Conservation (phyloP, 1,140 invertebrate genomes). For the Platyscapa corneri region DNA sequence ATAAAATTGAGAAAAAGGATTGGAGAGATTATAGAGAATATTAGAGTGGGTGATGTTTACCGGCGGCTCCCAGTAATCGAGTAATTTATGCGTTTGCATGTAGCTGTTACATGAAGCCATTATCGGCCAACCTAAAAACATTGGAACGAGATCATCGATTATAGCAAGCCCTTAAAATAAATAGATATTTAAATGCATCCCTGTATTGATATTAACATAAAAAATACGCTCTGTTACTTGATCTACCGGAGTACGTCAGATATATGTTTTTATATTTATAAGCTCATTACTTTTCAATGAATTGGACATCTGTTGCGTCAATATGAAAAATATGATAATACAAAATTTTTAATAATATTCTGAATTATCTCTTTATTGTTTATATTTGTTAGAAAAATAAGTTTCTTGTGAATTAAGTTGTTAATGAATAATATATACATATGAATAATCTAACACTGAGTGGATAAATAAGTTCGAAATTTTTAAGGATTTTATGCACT, state of each 20-base stretch:
- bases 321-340: no score
- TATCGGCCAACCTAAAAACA: conserved; percentile 43
- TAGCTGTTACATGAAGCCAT: not conserved
- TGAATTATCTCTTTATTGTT: no score
- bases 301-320: no score
- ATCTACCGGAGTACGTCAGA: not conserved
- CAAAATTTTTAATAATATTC: no score
- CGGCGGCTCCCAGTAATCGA: not conserved
- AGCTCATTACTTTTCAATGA: not conserved
- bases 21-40: not conserved
- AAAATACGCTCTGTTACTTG: not conserved
- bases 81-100: conserved; percentile 34
- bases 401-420: no score
- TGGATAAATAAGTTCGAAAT: no score
- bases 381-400: no score
- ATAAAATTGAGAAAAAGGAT: not conserved
- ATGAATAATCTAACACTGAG: no score
- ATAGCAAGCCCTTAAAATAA: not conserved
- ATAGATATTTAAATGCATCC: not conserved
- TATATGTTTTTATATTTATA: not conserved
- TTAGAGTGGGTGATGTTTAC: not conserved
- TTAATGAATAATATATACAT: no score
- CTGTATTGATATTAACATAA: conserved; percentile 8
- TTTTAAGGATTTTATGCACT: no score
- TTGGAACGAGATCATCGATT: not conserved